Percentiles rank a stretch among this genome's conserved stretches.
phyloP scores from a whole-genome alignment of 2,797 vertebrate genomes.

The Poecilia wingei region DNA sequence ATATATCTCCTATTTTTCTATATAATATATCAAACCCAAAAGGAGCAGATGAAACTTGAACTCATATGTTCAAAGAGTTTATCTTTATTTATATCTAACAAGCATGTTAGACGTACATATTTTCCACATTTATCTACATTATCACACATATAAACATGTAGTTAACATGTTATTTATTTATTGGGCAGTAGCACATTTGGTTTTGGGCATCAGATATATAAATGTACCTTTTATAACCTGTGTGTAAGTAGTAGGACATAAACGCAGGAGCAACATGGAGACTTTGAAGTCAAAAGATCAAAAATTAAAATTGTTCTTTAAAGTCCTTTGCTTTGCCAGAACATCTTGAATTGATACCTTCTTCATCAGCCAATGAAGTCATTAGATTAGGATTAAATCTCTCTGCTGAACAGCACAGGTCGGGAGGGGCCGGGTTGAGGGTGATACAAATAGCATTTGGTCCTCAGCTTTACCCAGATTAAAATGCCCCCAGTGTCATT shows the following conservation, averaged over 20 bases:
- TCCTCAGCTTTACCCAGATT: conserved; percentile 78
- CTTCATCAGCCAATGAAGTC: conserved; percentile 72
- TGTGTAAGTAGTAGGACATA: not conserved
- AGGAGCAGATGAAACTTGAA: not conserved
- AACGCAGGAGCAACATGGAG: too few species aligned
- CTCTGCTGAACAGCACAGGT: conserved; percentile 68
- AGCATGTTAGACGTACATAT: too few species aligned
- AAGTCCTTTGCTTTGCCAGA: conserved; percentile 48
- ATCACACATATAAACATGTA: not conserved
- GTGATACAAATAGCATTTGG: conserved; percentile 80
- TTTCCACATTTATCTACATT: not conserved
- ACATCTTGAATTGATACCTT: conserved; percentile 57
- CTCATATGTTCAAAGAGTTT: not conserved
- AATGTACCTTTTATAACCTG: not conserved
- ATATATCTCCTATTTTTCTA: not conserved
- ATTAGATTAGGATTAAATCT: conserved; percentile 83
- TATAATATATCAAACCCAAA: not conserved
- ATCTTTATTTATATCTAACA: not conserved
- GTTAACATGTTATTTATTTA: not conserved
- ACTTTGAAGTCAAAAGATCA: conserved; percentile 3
- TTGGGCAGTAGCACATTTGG: not conserved
- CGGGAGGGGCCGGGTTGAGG: conserved; percentile 67
- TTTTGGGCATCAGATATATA: not conserved
- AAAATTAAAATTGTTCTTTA: conserved; percentile 32
- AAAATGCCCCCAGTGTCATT: conserved; percentile 79